Conservation (phyloP, 2,113 vertebrate genomes). For the Sylvia atricapilla region DNA sequence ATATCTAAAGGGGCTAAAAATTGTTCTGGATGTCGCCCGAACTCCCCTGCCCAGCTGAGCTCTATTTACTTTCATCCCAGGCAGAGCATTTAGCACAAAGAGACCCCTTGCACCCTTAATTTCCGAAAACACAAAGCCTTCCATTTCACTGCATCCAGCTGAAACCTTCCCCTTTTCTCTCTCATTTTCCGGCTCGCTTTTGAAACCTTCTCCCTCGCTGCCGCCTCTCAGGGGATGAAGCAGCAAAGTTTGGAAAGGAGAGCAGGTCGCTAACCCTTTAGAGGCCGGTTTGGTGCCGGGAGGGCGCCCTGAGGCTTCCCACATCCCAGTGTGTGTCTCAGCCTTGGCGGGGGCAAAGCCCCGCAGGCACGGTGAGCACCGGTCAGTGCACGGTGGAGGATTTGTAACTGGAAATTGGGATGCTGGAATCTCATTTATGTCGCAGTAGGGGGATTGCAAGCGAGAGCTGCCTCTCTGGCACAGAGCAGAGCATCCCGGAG, state of each 20-base stretch:
- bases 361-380: not conserved
- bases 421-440: slow-evolving; percentile 17
- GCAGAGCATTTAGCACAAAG: slow-evolving; percentile 57
- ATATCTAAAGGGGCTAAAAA: slow-evolving; percentile 73
- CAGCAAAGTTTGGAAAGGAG: slow-evolving; percentile 9
- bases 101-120: slow-evolving; percentile 40
- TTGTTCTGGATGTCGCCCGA: slow-evolving; percentile 51
- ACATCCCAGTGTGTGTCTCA: not conserved
- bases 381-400: not conserved
- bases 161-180: slow-evolving; percentile 20
- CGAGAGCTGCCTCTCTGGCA: not conserved
- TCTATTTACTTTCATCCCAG: slow-evolving; percentile 69
- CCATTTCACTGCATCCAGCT: slow-evolving; percentile 36
- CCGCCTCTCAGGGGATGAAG: slow-evolving; percentile 1
- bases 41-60: slow-evolving; percentile 61
- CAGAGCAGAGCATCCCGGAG: not conserved
- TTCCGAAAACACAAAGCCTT: slow-evolving; percentile 51
- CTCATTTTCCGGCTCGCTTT: slow-evolving; percentile 12
- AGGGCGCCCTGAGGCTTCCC: not conserved
- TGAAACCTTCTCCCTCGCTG: slow-evolving; percentile 15
- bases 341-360: not conserved
- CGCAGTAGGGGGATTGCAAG: not conserved
- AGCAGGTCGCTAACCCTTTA: not conserved
- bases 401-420: slow-evolving; percentile 8
- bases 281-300: not conserved